phyloP scores from a whole-genome alignment of 2,797 vertebrate genomes.

The Platalea minor region DNA sequence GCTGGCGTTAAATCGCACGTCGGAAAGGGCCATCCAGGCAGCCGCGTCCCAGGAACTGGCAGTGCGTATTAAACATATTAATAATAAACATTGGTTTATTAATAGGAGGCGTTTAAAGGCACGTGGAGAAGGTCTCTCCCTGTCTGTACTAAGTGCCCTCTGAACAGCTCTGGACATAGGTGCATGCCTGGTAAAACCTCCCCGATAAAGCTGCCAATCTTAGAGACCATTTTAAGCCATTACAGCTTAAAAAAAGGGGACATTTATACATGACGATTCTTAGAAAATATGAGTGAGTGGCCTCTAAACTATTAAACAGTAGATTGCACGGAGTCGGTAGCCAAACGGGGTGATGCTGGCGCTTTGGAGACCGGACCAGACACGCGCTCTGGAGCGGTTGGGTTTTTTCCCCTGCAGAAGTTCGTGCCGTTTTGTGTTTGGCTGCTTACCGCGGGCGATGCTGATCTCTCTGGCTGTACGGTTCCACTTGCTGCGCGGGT shows the following conservation, averaged over 20 bases:
- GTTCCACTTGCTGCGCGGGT: accelerated
- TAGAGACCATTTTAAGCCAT: not conserved
- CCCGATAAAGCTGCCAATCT: not conserved
- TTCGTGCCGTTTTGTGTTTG: accelerated
- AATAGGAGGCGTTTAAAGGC: not conserved
- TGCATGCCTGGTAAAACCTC: not conserved
- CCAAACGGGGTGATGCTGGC: not conserved
- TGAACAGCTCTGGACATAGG: no score
- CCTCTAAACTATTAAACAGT: not conserved
- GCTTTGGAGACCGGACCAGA: no score
- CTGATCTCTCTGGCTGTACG: not conserved
- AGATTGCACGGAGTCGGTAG: not conserved
- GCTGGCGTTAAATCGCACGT: accelerated
- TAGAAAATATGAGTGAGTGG: not conserved
- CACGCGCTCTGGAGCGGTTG: accelerated
- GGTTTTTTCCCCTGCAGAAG: not conserved
- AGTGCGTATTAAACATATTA: not conserved
- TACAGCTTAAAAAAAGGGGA: not conserved
- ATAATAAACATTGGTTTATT: not conserved
- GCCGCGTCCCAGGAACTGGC: accelerated
- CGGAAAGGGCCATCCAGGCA: not conserved
- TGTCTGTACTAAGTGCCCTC: not conserved
- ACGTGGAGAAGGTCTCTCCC: not conserved
- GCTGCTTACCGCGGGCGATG: accelerated
- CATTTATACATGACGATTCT: not conserved